Percentiles rank a stretch among this genome's conserved stretches.
phyloP scores from a whole-genome alignment of 2,888 invertebrate genomes.

The Caenorhabditis angaria region DNA sequence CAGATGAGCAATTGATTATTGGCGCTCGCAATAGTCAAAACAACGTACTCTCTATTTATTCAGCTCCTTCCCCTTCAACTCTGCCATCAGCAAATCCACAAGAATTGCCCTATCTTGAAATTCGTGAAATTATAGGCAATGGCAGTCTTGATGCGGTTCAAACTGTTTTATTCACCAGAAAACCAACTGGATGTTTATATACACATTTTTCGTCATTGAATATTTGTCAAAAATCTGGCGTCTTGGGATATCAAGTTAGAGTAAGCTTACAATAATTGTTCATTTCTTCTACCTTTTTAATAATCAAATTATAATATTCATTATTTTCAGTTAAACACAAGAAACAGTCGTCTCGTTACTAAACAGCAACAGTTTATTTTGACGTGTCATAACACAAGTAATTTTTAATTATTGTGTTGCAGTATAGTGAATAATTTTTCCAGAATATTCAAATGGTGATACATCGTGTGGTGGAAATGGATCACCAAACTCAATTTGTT shows the following conservation, averaged over 20 bases:
- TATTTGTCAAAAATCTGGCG: conserved; percentile 12
- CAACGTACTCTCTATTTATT: conserved; percentile 16
- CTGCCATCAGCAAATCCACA: conserved; percentile 12
- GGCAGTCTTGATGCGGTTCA: conserved; percentile 3
- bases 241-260: conserved; percentile 33
- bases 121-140: conserved; percentile 15
- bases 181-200: conserved; percentile 15
- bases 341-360: not conserved
- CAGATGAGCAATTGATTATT: conserved; percentile 11
- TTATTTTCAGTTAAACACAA: conserved; percentile 21
- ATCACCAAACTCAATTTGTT: conserved; percentile 12
- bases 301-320: not conserved
- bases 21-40: not conserved
- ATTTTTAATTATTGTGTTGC: not conserved
- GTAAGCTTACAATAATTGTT: conserved; percentile 4
- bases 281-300: not conserved
- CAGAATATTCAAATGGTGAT: not conserved
- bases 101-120: conserved; percentile 17
- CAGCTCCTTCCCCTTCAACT: not conserved
- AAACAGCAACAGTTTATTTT: conserved; percentile 27
- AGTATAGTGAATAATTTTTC: not conserved
- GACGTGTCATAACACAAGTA: conserved; percentile 23
- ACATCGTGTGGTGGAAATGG: conserved; percentile 20
- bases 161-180: conserved; percentile 17
- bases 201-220: conserved; percentile 13